phyloP scores from a whole-genome alignment of 2,797 vertebrate genomes.

The Gymnothorax reevesii region DNA sequence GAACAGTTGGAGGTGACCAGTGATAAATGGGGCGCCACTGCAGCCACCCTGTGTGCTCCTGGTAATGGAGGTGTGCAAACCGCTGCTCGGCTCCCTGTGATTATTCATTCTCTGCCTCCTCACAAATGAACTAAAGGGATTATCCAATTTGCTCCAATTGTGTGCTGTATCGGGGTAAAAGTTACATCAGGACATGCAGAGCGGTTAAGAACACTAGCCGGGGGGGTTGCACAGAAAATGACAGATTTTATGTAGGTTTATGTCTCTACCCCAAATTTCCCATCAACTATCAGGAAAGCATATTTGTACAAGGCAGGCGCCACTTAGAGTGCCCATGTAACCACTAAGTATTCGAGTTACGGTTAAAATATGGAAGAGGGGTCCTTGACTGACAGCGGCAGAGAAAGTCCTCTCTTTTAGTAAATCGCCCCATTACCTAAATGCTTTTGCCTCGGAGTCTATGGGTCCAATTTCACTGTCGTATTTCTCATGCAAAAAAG shows the following conservation, averaged over 20 bases:
- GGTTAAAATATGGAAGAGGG: background rate
- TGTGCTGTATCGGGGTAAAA: constrained; percentile 41
- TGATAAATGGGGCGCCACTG: background rate
- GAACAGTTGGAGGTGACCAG: background rate
- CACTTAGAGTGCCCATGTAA: constrained; percentile 15
- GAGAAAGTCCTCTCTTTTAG: constrained; percentile 7
- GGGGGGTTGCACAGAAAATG: constrained; percentile 53
- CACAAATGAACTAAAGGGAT: constrained; percentile 30
- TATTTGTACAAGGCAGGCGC: background rate
- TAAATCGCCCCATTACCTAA: constrained; percentile 10
- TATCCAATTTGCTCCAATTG: constrained; percentile 42
- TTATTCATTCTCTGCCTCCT: constrained; percentile 31
- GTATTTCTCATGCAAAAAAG: constrained; percentile 13
- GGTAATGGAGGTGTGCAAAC: constrained; percentile 15
- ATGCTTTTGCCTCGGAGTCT: background rate
- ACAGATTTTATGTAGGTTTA: constrained; percentile 53
- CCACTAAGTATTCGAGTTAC: background rate
- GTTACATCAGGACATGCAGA: constrained; percentile 4
- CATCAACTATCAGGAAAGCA: constrained; percentile 11
- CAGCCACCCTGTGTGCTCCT: background rate
- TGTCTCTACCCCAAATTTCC: background rate
- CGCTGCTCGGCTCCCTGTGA: background rate
- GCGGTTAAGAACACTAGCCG: background rate
- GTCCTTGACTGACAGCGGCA: constrained; percentile 1
- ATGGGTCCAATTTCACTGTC: background rate